These are phyloP conservation scores for Cephalotes varians DNA, from an alignment of 2,888 invertebrate genomes.

Conservation along the genomic window DNA sequence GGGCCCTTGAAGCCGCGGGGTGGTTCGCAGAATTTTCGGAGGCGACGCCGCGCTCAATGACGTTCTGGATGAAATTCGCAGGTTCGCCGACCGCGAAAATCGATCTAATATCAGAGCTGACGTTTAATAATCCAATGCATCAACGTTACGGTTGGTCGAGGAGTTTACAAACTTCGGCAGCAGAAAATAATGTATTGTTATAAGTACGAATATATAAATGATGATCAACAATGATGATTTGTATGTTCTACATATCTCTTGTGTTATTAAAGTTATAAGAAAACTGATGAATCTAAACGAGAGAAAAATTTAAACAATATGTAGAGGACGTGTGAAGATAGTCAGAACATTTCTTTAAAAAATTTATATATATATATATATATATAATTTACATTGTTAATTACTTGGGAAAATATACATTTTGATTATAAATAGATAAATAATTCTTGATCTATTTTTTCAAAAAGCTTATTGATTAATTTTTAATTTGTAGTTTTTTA, in stretches of 20 bases:
- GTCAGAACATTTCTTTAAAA: not conserved
- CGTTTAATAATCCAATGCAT: not conserved
- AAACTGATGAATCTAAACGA: not conserved
- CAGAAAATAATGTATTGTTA: not conserved
- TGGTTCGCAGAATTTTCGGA: conserved; percentile 1
- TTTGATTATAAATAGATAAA: not conserved
- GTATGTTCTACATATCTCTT: not conserved
- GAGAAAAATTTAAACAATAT: not conserved
- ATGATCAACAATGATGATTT: not conserved
- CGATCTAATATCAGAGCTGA: not conserved
- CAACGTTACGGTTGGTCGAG: not conserved
- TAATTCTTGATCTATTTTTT: not conserved
- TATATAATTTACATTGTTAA: not conserved
- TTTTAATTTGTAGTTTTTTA: not conserved
- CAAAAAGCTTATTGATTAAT: not conserved
- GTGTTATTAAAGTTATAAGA: not conserved
- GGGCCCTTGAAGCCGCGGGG: not conserved
- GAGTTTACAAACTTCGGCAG: not conserved
- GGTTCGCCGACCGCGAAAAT: not conserved
- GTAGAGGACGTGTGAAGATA: not conserved
- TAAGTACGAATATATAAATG: not conserved
- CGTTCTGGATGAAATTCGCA: not conserved
- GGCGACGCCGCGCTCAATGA: not conserved
- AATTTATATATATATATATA: not conserved
- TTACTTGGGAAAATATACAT: not conserved